Conservation (phyloP, 2,797 vertebrate genomes). For the Tachyglossus aculeatus region DNA sequence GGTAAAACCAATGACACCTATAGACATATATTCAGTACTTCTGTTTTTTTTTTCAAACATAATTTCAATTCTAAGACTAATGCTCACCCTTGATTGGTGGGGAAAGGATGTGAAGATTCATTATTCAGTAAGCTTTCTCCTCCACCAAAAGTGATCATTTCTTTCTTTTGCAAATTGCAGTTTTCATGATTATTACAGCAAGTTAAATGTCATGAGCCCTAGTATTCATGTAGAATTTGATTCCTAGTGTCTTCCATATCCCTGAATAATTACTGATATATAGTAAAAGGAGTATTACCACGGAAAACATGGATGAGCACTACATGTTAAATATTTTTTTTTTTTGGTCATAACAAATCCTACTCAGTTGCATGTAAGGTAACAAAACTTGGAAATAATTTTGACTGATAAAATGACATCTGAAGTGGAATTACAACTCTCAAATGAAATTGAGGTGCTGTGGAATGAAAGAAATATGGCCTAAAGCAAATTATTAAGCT, state of each 20-base stretch:
- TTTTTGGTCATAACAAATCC: neutral
- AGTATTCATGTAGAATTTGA: neutral
- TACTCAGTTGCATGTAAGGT: neutral
- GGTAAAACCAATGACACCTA: too few relatives aligned
- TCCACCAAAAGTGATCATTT: neutral
- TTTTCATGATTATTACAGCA: neutral
- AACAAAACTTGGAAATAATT: constrained; percentile 19
- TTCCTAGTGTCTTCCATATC: neutral
- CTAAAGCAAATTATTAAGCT: constrained; percentile 9
- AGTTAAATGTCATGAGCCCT: neutral
- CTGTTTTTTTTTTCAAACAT: neutral
- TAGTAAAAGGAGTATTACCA: neutral
- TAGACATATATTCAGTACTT: neutral
- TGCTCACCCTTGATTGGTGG: too few relatives aligned
- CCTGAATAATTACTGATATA: neutral
- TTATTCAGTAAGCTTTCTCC: neutral
- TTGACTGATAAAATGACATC: neutral
- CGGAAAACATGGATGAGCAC: neutral
- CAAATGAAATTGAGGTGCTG: constrained; percentile 13
- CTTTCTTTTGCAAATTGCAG: neutral
- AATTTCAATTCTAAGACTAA: neutral
- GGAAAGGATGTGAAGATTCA: neutral
- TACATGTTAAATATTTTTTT: neutral
- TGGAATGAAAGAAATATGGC: constrained; percentile 30
- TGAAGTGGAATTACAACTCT: constrained; percentile 17